Base-by-base conservation (phyloP, 2,113 vertebrate genomes). In the Strix aluco region DNA sequence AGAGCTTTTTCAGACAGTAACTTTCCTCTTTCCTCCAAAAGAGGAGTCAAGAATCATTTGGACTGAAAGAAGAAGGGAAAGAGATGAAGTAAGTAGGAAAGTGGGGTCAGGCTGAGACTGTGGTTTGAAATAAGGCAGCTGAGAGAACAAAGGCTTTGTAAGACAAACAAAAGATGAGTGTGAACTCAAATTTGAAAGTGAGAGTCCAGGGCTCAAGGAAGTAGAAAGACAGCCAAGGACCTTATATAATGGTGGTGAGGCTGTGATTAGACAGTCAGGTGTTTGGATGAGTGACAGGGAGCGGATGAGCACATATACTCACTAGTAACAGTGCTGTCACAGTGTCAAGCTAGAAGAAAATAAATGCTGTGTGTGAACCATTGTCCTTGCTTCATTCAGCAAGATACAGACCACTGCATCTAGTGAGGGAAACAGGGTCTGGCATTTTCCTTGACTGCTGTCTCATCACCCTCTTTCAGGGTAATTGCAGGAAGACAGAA, bases 241-340 rank as follows among this genome's bases (percentile, higher is more conserved):
- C 10, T 81, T 36, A 59, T 3, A 40, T 14, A 52, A 71, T n/a
- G n/a, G 13, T 62, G 32, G 13, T 38, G 36, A 86, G 23, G 52
- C n/a, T 74, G 65, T 42, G 32, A 62, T 40, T 61, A 61, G 23
- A 49, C 11, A 70, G 18, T 5, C 44, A 71, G 20, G 32, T n/a
- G 42, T 82, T 55, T 51, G 42, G 52, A 17, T 78, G 30, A 80
- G 66, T 32, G 58, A 19, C 5, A 74, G 21, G 29, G 22, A 80
- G 34, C n/a, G 80, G 77, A 79, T 0, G 7, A 86, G 40, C 16
- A 62, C 22, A 10, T 2, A 38, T 2, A 62, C 34, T 40, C n/a
- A 62, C 27, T 34, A 19, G 27, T 10, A 38, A 66, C 20, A 74
- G 23, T 0, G 0, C n/a, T 81, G 32, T 44, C 54, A 63, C 27